A percentile compares a stretch with the other conserved stretches of the same genome.
phyloP scores from a whole-genome alignment of 2,888 invertebrate genomes.

The Willowsia nigromaculata region DNA sequence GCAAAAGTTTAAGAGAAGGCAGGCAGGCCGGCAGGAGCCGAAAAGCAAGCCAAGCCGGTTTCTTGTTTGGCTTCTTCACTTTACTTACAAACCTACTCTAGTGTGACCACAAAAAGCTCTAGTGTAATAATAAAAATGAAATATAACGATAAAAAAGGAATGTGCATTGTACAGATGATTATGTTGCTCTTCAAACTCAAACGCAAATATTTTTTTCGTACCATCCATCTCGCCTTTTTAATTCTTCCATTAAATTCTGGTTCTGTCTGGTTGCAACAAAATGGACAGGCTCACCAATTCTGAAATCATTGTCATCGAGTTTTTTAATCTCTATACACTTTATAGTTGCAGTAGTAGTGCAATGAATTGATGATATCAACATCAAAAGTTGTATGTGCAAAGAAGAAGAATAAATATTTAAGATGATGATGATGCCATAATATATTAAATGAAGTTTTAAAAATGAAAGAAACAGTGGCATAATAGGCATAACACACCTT shows the following conservation, averaged over 20 bases:
- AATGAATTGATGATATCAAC: neutral
- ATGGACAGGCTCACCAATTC: slow-evolving; percentile 21
- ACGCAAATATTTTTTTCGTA: slow-evolving; percentile 32
- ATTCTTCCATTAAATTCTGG: slow-evolving; percentile 58
- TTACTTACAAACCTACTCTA: slow-evolving; percentile 66
- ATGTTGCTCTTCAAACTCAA: neutral
- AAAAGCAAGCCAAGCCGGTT: slow-evolving; percentile 69
- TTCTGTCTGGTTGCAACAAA: slow-evolving; percentile 56
- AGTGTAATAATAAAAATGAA: slow-evolving; percentile 25
- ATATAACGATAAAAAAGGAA: slow-evolving; percentile 53
- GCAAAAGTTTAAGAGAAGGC: neutral
- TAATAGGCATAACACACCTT: slow-evolving; percentile 38
- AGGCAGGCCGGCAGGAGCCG: slow-evolving; percentile 58
- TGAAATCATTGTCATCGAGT: slow-evolving; percentile 24
- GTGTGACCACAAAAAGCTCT: slow-evolving; percentile 61
- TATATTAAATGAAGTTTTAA: neutral
- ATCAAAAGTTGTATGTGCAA: slow-evolving; percentile 1
- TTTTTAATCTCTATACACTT: neutral
- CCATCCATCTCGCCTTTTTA: slow-evolving; percentile 21
- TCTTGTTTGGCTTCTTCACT: slow-evolving; percentile 65
- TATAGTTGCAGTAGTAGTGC: neutral
- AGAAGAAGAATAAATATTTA: neutral
- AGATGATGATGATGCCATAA: slow-evolving; percentile 4
- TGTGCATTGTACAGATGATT: slow-evolving; percentile 36
- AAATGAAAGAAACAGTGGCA: slow-evolving; percentile 27